Evolutionary conservation across 2,888 invertebrate species (phyloP).

Genomic region (Serrognathus titanus): DNA sequence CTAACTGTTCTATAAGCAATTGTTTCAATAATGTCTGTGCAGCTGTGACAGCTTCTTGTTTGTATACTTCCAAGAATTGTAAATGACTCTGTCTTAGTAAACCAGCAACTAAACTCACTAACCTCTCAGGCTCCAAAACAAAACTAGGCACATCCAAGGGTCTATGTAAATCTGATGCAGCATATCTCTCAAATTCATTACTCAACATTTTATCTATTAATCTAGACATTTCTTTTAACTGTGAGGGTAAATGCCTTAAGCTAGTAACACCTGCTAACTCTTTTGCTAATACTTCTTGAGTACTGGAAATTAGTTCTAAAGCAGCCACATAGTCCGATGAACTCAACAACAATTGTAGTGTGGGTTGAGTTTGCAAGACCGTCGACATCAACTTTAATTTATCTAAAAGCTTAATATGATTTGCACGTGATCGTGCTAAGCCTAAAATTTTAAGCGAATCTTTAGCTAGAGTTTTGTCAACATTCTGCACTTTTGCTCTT

Average conservation of each 20-base stretch:
- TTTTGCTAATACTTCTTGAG: constrained; percentile 88
- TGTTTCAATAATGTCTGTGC: constrained; percentile 88
- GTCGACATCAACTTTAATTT: constrained; percentile 88
- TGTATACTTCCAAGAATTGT: constrained; percentile 82
- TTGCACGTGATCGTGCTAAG: constrained; percentile 62
- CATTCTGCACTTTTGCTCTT: constrained; percentile 69
- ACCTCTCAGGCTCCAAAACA: constrained; percentile 76
- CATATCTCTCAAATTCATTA: constrained; percentile 86
- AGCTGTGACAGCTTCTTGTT: constrained; percentile 85
- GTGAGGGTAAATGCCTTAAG: constrained; percentile 92
- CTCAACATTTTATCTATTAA: constrained; percentile 96
- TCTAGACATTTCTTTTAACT: constrained; percentile 91
- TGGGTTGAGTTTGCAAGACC: constrained; percentile 96
- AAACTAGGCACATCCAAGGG: constrained; percentile 61
- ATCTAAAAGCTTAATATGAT: constrained; percentile 64
- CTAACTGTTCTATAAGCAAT: constrained; percentile 74
- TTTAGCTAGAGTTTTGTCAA: constrained; percentile 76
- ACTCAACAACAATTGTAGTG: constrained; percentile 89
- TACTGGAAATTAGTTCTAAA: constrained; percentile 92
- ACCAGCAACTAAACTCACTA: constrained; percentile 67
- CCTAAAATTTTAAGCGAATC: constrained; percentile 77
- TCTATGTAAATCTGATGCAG: constrained; percentile 87
- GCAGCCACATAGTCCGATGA: constrained; percentile 97
- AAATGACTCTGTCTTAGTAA: constrained; percentile 83
- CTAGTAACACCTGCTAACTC: constrained; percentile 91